These are phyloP conservation scores for Lissonota sp. DNA, from an alignment of 2,888 invertebrate genomes.

Conservation along the genomic window DNA sequence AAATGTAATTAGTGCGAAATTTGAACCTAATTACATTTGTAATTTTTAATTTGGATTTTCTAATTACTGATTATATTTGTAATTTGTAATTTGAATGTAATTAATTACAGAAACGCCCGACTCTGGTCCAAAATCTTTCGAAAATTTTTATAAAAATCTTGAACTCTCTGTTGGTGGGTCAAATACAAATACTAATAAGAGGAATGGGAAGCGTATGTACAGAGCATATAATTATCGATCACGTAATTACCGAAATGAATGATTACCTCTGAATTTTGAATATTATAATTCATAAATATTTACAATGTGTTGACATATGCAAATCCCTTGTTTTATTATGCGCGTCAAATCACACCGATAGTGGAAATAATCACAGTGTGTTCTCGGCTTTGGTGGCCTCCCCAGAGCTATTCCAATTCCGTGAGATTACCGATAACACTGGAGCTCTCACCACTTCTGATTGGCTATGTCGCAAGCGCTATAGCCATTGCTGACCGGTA, in stretches of 20 bases:
- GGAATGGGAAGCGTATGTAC: neutral
- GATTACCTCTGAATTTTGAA: slow-evolving; percentile 7
- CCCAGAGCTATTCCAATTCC: slow-evolving; percentile 25
- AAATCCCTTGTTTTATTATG: slow-evolving; percentile 26
- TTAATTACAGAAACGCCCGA: too few species aligned
- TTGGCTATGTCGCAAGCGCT: slow-evolving; percentile 30
- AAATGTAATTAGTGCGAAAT: too few species aligned
- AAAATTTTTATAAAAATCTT: too few species aligned
- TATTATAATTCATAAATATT: slow-evolving; percentile 26
- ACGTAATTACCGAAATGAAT: slow-evolving; percentile 9
- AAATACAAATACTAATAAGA: too few species aligned
- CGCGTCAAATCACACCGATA: slow-evolving; percentile 5
- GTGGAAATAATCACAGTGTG: slow-evolving; percentile 24
- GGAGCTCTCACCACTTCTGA: slow-evolving; percentile 17
- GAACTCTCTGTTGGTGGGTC: too few species aligned
- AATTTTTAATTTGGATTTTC: too few species aligned
- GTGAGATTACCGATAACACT: slow-evolving; percentile 25
- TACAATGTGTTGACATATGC: slow-evolving; percentile 6
- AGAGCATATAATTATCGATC: neutral
- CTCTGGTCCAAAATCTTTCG: too few species aligned
- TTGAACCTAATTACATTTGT: too few species aligned
- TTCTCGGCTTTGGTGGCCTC: slow-evolving; percentile 1
- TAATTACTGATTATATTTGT: too few species aligned
- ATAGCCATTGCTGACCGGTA: slow-evolving; percentile 5
- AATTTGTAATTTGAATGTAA: too few species aligned